Conservation (phyloP, 2,113 vertebrate genomes). For the Ciconia maguari region DNA sequence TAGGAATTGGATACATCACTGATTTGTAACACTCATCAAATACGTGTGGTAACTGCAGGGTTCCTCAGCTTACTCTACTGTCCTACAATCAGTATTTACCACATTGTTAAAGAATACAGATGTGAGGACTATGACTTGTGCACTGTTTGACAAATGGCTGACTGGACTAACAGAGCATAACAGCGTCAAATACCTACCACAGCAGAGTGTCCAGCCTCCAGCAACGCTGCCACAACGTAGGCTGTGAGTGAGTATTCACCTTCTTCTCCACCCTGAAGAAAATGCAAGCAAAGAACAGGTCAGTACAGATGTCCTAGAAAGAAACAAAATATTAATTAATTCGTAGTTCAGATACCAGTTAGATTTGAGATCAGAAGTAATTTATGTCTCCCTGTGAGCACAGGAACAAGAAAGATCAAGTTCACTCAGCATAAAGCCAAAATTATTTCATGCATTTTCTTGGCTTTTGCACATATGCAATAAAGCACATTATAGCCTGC, state of each 20-base stretch:
- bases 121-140: not conserved
- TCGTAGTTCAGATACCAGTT: not conserved
- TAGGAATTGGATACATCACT: not conserved
- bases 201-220: constrained; percentile 58
- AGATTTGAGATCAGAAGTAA: not conserved
- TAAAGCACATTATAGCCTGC: not conserved
- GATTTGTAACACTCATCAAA: not conserved
- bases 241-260: constrained; percentile 55
- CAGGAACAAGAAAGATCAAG: not conserved
- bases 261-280: constrained; percentile 50
- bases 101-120: not conserved
- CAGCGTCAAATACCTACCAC: not conserved
- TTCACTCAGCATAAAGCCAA: not conserved
- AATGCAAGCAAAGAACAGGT: not conserved
- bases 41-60: not conserved
- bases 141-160: not conserved
- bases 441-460: not conserved
- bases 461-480: not conserved
- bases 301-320: not conserved
- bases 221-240: constrained; percentile 39
- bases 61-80: not conserved
- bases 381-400: not conserved
- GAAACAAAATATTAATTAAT: not conserved
- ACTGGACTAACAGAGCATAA: not conserved
- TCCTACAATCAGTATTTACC: not conserved